Conservation (phyloP, 2,888 invertebrate genomes). For the Ptilodon capucinus region DNA sequence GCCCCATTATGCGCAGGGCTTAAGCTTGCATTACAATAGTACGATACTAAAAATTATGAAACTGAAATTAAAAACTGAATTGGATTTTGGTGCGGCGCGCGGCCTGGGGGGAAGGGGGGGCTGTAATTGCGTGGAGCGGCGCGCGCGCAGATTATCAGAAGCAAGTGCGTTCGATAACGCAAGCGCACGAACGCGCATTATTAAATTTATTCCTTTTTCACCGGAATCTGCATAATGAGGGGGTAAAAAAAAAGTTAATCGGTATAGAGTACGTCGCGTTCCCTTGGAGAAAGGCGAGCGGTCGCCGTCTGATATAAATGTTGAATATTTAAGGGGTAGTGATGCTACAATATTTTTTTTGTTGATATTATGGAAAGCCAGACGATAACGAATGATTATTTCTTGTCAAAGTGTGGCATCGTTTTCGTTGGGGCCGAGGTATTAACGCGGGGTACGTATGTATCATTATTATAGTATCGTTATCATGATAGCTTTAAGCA, state of each 20-base stretch:
- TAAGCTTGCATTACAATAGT: conserved; percentile 47
- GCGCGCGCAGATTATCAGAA: conserved; percentile 79
- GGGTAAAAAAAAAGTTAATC: conserved; percentile 75
- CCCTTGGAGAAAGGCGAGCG: conserved; percentile 71
- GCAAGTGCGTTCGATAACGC: conserved; percentile 82
- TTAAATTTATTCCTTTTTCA: conserved; percentile 82
- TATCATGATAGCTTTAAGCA: conserved; percentile 54
- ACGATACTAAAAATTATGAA: conserved; percentile 55
- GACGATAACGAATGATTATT: conserved; percentile 63
- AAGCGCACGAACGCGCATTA: conserved; percentile 80
- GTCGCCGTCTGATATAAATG: conserved; percentile 59
- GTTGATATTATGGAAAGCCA: conserved; percentile 59
- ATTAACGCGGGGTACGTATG: conserved; percentile 35
- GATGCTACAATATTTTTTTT: conserved; percentile 52
- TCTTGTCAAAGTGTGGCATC: conserved; percentile 63
- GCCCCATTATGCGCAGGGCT: no score
- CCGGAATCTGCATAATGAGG: conserved; percentile 81
- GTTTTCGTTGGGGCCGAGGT: conserved; percentile 28
- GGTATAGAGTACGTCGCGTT: conserved; percentile 74
- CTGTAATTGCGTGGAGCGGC: conserved; percentile 69
- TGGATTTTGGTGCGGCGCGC: conserved; percentile 26
- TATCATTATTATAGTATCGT: conserved; percentile 46
- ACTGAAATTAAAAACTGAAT: conserved; percentile 61
- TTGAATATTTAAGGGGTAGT: conserved; percentile 67
- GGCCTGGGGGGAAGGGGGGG: no score